Base-by-base conservation (phyloP, 2,888 invertebrate genomes). In the Pyrgus malvae region DNA sequence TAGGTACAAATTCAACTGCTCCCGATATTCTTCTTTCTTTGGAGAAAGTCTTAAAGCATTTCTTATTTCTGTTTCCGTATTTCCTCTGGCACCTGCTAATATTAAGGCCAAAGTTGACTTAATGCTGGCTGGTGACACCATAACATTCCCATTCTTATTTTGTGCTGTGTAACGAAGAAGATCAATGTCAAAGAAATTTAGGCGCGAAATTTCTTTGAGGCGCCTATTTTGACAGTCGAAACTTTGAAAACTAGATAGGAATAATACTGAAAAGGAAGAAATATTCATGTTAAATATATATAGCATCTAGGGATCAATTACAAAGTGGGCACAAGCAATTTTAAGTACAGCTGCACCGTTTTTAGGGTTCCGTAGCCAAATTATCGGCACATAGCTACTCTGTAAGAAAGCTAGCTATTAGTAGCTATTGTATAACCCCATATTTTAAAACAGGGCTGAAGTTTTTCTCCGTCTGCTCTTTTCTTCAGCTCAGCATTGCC, bases 111-210 rank as follows among this genome's bases (percentile, higher is more conserved):
- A 70, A 0, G 91, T 91, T 0, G 92, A 83, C 73, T 94, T 94
- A 19, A 93, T 84, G 69, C 93, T 93, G 54, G 92, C 91, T 11
- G 94, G 93, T n/a, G 94, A 94, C 2, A 94, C 73, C 69, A 94
- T 84, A 25, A 93, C 84, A 69, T 94, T 94, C 17, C 91, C 91
- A 6, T 31, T 58, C 35, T 68, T 76, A 7, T 76, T 76, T 56
- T 83, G 85, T 1, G 81, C 74, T 0, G 78, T 66, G 67, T 90
- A 89, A 58, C 85, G 81, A 0, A 92, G 76, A 9, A 93, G 82
- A 60, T 92, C 92, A 14, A 88, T 82, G 62, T 92, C 92, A 69
- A 93, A 92, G 67, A 83, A 92, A 72, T 91, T 91, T 23, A 91
- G 74, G 1, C 92, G 79, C 4, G 78, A 66, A 38, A 70, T 70